Percentiles rank a stretch among this genome's conserved stretches.
Conservation (phyloP, 2,113 vertebrate genomes). For the Cacatua alba region DNA sequence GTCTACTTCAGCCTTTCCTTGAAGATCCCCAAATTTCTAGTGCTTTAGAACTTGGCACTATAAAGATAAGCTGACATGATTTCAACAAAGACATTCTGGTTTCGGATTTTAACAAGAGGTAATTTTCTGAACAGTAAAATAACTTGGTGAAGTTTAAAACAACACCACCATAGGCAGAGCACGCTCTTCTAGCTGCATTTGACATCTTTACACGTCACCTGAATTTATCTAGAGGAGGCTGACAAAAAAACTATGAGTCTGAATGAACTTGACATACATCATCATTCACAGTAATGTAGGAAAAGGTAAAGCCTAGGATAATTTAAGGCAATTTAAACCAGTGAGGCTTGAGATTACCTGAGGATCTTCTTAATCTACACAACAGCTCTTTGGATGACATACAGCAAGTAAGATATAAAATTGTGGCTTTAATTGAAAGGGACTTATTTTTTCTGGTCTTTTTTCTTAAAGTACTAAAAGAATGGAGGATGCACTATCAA, state of each 20-base stretch:
- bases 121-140: neutral
- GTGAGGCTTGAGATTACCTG: conserved; percentile 28
- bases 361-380: neutral
- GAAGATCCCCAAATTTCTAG: neutral
- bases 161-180: neutral
- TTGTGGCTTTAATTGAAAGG: neutral
- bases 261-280: neutral
- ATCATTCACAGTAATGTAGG: neutral
- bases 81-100: neutral
- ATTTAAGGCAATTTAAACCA: conserved; percentile 46
- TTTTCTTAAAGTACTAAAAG: neutral
- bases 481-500: neutral
- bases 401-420: neutral
- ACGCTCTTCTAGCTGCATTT: rapidly evolving
- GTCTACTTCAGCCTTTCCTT: neutral
- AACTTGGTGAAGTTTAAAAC: neutral
- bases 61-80: neutral
- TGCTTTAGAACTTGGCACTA: neutral
- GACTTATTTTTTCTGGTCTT: neutral
- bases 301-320: neutral
- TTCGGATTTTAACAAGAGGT: neutral
- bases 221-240: conserved; percentile 9
- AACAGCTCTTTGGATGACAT: neutral
- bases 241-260: neutral
- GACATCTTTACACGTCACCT: neutral